A percentile compares a stretch with the other conserved stretches of the same genome.
These are phyloP conservation scores for Drosophila maculinotata DNA, from an alignment of 2,888 invertebrate species.

Conservation along the genomic window DNA sequence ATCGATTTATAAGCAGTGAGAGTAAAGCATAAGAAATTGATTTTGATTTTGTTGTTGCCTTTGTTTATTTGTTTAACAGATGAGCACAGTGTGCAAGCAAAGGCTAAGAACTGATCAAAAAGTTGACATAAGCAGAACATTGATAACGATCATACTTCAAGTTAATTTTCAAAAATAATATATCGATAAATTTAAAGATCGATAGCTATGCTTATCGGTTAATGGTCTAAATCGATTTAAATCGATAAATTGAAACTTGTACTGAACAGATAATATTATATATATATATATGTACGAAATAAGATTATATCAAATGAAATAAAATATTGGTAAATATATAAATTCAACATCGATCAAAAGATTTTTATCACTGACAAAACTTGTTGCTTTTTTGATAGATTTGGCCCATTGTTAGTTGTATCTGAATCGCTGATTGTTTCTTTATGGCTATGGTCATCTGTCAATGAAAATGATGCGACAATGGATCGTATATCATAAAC, in stretches of 20 bases:
- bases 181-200: too few species aligned
- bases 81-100: slow-evolving; percentile 31
- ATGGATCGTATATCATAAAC: slow-evolving; percentile 42
- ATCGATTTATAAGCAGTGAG: slow-evolving; percentile 11
- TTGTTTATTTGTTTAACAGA: slow-evolving; percentile 3
- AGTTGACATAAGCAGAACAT: background rate
- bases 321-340: too few species aligned
- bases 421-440: slow-evolving; percentile 44
- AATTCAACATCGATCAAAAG: too few species aligned
- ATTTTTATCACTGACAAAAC: slow-evolving; percentile 21
- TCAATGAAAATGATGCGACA: slow-evolving; percentile 66
- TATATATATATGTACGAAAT: too few species aligned
- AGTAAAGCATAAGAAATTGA: slow-evolving; percentile 28
- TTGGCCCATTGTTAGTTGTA: slow-evolving; percentile 5
- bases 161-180: too few species aligned
- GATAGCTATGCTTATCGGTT: too few species aligned
- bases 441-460: slow-evolving; percentile 59
- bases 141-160: too few species aligned
- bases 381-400: slow-evolving; percentile 8
- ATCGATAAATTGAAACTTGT: too few species aligned
- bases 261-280: too few species aligned
- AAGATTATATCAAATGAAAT: too few species aligned
- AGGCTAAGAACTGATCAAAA: background rate
- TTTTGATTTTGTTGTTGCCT: slow-evolving; percentile 26
- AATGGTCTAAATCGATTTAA: too few species aligned